Base-by-base conservation (phyloP, 2,797 vertebrate genomes). In the Aphelocoma californica region DNA sequence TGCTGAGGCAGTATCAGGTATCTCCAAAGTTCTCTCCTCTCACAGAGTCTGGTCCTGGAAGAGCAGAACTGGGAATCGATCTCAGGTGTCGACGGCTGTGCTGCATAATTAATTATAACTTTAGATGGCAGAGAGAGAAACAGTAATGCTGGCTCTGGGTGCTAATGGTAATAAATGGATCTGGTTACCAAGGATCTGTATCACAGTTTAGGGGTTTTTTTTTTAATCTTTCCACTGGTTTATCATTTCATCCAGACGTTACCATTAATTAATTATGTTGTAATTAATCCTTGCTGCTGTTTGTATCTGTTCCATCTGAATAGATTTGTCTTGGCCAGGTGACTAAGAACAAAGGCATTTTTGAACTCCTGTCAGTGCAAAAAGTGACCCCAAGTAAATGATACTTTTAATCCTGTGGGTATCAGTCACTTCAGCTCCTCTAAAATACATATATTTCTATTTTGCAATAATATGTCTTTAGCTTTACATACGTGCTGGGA, bases 71-170 rank as follows among this genome's bases (percentile, higher is more conserved):
- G 29, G 28, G 47, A 51, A 13, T 67, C 1, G 5, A 88, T 94
- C 90, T 93, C 91, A 44, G 81, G 90, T 90, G 72, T 85, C 12
- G 19, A 20, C 0, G 48, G 60, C 90, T 82, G 64, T 8, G 6
- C 90, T 97, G 90, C 77, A 92, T 97, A 95, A 96, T 97, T 96
- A 48, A 97, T 82, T 91, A 87, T 14, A 78, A 94, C 91, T 93
- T 92, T 83, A 93, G 67, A 89, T 48, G 69, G 64, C 74, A 56
- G 25, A 40, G 75, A 19, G 69, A 60, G 92, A 64, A 88, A 36
- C 36, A 38, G 51, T 29, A 42, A 14, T 53, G 70, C 77, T 48
- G 50, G n/a, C 61, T 61, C 9, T 40, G n/a, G 61, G 38, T 44
- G 60, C 75, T 67, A 14, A 87, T 80, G 88, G 73, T 60, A 84